phyloP scores from a whole-genome alignment of 2,888 invertebrate genomes.

The Uropetala carovei region DNA sequence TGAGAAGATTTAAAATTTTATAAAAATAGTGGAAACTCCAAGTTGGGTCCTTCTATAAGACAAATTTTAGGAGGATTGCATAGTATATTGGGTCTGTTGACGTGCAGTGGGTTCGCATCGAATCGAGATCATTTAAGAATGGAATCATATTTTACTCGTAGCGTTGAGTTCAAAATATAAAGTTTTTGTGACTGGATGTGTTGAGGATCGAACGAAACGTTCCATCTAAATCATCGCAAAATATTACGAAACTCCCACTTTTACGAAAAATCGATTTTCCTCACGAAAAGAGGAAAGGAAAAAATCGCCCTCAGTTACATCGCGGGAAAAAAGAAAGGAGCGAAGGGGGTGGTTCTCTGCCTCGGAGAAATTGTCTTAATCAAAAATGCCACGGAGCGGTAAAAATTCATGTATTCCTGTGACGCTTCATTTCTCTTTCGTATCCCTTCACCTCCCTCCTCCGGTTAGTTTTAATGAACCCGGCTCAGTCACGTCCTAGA shows the following conservation, averaged over 20 bases:
- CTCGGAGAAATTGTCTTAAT: neutral
- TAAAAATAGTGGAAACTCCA: no score
- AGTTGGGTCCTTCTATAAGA: no score
- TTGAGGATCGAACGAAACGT: no score
- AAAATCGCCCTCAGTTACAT: neutral
- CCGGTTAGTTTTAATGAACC: neutral
- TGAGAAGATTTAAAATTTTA: no score
- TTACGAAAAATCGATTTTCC: neutral
- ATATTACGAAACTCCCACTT: neutral
- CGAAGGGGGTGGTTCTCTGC: neutral
- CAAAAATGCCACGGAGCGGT: neutral
- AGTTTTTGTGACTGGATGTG: no score
- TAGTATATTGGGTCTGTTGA: no score
- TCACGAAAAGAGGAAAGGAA: neutral
- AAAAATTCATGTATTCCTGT: neutral
- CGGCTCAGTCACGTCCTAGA: slow-evolving; percentile 11
- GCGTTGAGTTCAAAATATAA: no score
- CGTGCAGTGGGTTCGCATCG: no score
- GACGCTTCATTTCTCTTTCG: slow-evolving; percentile 4
- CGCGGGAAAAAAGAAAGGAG: neutral
- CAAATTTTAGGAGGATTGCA: no score
- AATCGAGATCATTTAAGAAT: no score
- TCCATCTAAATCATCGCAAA: neutral
- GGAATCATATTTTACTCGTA: no score
- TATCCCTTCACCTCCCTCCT: neutral